phyloP scores from a whole-genome alignment of 2,888 invertebrate species.

The Drosophila limbata region DNA sequence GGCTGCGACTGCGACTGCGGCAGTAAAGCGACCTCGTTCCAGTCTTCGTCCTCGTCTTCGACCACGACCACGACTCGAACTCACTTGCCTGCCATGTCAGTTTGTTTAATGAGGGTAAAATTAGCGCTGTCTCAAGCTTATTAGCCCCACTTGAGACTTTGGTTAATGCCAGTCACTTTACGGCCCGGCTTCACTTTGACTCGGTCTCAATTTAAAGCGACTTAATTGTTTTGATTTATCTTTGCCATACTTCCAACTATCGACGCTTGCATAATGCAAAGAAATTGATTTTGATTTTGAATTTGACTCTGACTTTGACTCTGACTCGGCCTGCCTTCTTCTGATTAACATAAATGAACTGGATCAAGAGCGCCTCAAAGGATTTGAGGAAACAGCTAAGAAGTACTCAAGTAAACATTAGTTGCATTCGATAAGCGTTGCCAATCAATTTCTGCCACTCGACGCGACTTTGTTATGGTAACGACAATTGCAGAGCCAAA shows the following conservation, averaged over 20 bases:
- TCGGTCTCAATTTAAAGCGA: conserved; percentile 68
- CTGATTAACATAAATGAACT: conserved; percentile 62
- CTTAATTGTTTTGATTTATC: conserved; percentile 80
- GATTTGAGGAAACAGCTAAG: conserved; percentile 19
- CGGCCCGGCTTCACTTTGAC: conserved; percentile 55
- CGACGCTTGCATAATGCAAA: conserved; percentile 39
- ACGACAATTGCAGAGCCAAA: conserved; percentile 5
- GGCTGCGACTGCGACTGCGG: not conserved
- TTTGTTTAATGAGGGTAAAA: conserved; percentile 82
- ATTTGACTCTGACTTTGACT: not conserved
- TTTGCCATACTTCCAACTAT: conserved; percentile 45
- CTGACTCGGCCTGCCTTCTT: conserved; percentile 12
- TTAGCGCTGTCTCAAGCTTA: conserved; percentile 81
- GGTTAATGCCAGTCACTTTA: conserved; percentile 77
- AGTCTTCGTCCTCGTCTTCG: conserved; percentile 16
- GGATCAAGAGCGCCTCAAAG: conserved; percentile 38
- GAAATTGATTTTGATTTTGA: conserved; percentile 54
- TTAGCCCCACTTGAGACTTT: conserved; percentile 79
- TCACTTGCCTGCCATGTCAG: conserved; percentile 65
- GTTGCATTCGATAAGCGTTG: conserved; percentile 45
- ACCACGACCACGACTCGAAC: conserved; percentile 42
- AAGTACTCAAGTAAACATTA: conserved; percentile 28
- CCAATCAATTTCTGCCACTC: conserved; percentile 55
- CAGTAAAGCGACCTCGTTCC: conserved; percentile 21
- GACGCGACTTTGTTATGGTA: conserved; percentile 24